Evolutionary conservation across 2,797 vertebrate species (phyloP).

Genomic region (Neopelma chrysocephalum): DNA sequence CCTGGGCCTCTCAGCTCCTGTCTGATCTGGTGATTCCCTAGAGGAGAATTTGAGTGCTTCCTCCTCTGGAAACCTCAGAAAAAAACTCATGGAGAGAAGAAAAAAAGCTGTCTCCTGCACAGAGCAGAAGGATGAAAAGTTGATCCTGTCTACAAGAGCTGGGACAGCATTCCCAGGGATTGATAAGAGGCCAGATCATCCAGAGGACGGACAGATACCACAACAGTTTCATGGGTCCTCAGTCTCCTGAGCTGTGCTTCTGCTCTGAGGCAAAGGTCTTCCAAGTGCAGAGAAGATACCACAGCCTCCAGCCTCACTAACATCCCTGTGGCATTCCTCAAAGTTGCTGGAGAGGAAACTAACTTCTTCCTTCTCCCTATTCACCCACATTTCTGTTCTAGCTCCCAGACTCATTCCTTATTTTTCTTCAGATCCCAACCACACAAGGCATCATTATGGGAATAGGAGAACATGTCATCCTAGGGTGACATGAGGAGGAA

Average conservation of each 20-base stretch:
- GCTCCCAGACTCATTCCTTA: not conserved
- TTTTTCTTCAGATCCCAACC: not conserved
- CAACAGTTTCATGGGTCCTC: not conserved
- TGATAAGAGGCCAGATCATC: not conserved
- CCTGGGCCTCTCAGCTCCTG: not conserved
- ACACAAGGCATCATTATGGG: accelerated
- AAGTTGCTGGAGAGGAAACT: not conserved
- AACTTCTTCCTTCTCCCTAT: not conserved
- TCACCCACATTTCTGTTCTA: not conserved
- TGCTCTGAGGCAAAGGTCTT: not conserved
- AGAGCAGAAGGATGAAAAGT: not conserved
- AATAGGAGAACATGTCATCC: not conserved
- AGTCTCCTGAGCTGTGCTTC: not conserved
- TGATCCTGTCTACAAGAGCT: not conserved
- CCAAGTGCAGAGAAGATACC: not conserved
- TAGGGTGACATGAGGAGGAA: not conserved
- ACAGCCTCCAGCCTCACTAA: not conserved
- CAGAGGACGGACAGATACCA: not conserved
- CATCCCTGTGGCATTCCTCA: not conserved
- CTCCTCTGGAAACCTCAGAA: not conserved
- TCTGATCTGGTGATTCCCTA: not conserved
- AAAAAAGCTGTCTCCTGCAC: not conserved
- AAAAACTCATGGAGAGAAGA: not conserved
- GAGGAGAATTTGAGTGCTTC: not conserved
- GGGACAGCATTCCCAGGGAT: not conserved